Evolutionary conservation across 2,113 vertebrate species (phyloP), one percentile per base, ranked within the genome.

Genomic region (Pholis gunnellus): DNA sequence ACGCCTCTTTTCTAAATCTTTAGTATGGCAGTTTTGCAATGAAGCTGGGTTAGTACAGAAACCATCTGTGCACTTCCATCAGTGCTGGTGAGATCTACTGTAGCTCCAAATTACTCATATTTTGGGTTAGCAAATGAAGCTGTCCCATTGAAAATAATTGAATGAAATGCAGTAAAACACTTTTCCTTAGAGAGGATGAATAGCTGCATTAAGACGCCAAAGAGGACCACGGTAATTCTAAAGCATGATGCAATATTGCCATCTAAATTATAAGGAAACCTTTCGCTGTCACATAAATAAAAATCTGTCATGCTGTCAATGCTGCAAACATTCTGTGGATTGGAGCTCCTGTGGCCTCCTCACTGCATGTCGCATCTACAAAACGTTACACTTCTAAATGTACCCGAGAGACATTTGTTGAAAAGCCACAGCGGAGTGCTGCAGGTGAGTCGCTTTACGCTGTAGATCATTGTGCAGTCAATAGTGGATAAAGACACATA

Each of bases 391-490:
- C 18, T 2, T 3, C n/a, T 75, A 8, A 40, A 52, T 7, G 29
- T 34, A 27, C 10, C 22, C 7, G 3, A 17, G 38, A 46, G 44
- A 52, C 17, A 29, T 38, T 25, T 34, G 15, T 18, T 54, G 25
- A 25, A 29, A 60, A 72, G 27, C 27, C 5, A 42, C 42, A 57
- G 38, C 17, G 34, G 57, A 71, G 11, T 0, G 8, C 74, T 22
- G 50, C 52, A 40, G 75, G 60, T 61, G 54, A 70, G 25, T 18
- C 59, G 22, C 66, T 77, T 77, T 31, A 60, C 40, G n/a, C 7
- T 27, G 61, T 31, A 5, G 18, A 29, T 60, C 25, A 27, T 6
- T 29, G 61, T 46, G 9, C 36, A 50, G 38, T 34, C 38, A 40
- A 72, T 57, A 42, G 61, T 0, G 2, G 72, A 67, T 18, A 9